Conservation (phyloP, 2,888 invertebrate species). For the Deroplatys truncata region DNA sequence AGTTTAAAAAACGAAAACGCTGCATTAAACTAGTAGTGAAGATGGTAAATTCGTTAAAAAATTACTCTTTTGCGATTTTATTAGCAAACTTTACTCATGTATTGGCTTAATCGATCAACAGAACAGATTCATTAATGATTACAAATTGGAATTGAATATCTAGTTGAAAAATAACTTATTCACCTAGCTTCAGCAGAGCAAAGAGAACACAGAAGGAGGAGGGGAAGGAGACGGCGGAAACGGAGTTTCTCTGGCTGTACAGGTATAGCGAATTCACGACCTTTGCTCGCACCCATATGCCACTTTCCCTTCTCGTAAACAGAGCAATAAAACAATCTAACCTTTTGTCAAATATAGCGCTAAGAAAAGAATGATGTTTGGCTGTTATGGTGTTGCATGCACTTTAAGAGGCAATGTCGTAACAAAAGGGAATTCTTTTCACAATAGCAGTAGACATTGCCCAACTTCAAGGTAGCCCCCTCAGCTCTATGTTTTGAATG, state of each 20-base stretch:
- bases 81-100: no score
- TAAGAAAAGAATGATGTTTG: not conserved
- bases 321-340: not conserved
- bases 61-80: no score
- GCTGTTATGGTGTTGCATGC: not conserved
- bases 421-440: not conserved
- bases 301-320: not conserved
- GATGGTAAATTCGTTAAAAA: no score
- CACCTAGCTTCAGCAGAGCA: no score
- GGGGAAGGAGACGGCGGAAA: not conserved
- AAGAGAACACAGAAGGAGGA: no score
- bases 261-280: not conserved
- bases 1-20: no score
- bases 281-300: not conserved
- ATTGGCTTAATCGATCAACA: no score
- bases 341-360: not conserved
- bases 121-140: no score
- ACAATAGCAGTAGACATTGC: not conserved
- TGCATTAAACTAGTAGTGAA: no score
- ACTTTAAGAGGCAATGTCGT: not conserved
- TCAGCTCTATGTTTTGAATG: not conserved
- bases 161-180: no score
- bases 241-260: not conserved
- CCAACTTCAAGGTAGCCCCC: not conserved
- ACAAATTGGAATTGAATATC: no score